These are phyloP conservation scores for Poliocrania exsul DNA, from an alignment of 2,797 vertebrate genomes.

Conservation along the genomic window DNA sequence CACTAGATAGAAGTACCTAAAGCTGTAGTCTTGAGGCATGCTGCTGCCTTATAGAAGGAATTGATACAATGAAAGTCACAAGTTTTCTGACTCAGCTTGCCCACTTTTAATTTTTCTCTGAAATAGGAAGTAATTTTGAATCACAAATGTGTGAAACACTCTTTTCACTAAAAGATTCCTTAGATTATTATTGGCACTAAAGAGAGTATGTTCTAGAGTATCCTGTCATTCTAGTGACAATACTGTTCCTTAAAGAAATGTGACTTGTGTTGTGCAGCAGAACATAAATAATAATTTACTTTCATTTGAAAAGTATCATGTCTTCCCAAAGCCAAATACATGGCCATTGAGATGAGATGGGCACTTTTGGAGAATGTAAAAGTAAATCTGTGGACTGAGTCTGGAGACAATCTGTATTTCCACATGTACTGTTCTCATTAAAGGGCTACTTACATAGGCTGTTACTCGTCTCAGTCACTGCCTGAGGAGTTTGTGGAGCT, in stretches of 20 bases:
- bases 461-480: accelerated
- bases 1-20: not conserved
- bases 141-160: not conserved
- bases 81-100: not conserved
- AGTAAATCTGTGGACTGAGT: not conserved
- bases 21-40: not conserved
- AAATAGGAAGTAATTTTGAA: not conserved
- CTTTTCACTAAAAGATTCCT: not conserved
- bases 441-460: not conserved
- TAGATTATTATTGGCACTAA: not conserved
- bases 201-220: not conserved
- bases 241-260: not conserved
- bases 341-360: not conserved
- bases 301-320: accelerated
- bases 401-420: not conserved
- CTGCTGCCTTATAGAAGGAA: not conserved
- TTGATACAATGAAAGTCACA: not conserved
- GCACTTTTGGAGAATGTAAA: not conserved
- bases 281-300: not conserved
- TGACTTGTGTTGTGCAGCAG: not conserved
- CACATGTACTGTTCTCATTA: not conserved
- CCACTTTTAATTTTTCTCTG: not conserved
- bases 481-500: not conserved
- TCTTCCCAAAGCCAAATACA: not conserved
- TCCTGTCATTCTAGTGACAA: not conserved